Conservation (phyloP, 2,113 vertebrate genomes). For the Lipotes vexillifer region DNA sequence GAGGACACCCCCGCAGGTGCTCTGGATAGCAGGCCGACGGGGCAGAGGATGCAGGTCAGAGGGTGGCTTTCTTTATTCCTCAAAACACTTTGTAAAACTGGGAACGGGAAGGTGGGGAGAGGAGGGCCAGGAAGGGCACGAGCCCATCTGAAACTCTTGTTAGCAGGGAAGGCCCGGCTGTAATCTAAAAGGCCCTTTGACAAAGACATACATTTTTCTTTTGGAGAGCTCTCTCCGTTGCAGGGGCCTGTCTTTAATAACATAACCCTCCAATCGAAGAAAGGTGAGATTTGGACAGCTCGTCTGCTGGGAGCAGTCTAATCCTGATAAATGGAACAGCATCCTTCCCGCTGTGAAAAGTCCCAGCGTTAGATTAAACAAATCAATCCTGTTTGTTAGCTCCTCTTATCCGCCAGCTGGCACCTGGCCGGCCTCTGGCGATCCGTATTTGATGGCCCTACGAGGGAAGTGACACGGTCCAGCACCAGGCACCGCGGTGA, state of each 20-base stretch:
- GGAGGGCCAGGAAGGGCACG: rapidly evolving
- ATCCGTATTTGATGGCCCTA: not conserved
- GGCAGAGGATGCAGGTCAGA: not conserved
- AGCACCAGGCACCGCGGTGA: not conserved
- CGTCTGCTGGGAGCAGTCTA: not conserved
- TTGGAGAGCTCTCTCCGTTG: not conserved
- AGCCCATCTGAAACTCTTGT: not conserved
- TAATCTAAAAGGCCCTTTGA: not conserved
- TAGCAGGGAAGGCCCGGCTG: not conserved
- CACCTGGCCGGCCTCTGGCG: not conserved
- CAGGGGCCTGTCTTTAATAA: conserved; percentile 27
- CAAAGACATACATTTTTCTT: not conserved
- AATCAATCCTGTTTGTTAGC: conserved; percentile 50
- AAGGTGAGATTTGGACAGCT: not conserved
- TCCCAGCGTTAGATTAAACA: conserved; percentile 22
- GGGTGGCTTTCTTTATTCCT: not conserved
- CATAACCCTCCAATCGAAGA: not conserved
- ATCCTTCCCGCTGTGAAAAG: not conserved
- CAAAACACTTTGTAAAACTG: not conserved
- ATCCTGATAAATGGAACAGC: conserved; percentile 24
- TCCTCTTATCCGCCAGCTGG: not conserved
- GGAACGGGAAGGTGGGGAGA: rapidly evolving
- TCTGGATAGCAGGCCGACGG: rapidly evolving
- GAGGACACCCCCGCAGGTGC: rapidly evolving
- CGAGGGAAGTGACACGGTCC: not conserved